Evolutionary conservation across 1,140 invertebrate species (phyloP).

Genomic region (Pseudomyrmex flavicornis): DNA sequence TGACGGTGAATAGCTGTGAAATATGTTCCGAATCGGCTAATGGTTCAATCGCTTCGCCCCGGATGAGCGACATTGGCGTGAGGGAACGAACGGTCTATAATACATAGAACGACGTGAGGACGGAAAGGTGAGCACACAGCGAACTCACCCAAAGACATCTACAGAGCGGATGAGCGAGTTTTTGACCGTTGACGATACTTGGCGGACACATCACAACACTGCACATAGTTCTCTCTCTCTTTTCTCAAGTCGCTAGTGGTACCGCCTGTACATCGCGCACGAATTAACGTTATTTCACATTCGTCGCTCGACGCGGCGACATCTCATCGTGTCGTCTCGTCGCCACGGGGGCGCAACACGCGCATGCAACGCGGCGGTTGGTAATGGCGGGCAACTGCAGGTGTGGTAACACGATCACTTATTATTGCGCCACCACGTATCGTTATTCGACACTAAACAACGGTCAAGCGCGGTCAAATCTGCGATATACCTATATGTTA

Average conservation of each 20-base stretch:
- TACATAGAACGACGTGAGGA: too few relatives aligned
- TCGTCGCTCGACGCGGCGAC: slow-evolving; percentile 39
- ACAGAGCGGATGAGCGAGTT: slow-evolving; percentile 69
- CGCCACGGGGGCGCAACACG: too few relatives aligned
- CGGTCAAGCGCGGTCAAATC: too few relatives aligned
- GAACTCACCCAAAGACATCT: slow-evolving; percentile 79
- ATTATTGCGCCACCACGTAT: too few relatives aligned
- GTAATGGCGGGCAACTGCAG: too few relatives aligned
- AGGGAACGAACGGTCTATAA: background rate
- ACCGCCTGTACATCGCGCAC: slow-evolving; percentile 38
- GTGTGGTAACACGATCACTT: too few relatives aligned
- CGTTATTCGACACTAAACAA: too few relatives aligned
- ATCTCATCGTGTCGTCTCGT: slow-evolving; percentile 56
- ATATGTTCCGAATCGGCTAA: background rate
- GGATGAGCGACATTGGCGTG: slow-evolving; percentile 2
- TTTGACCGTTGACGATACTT: slow-evolving; percentile 57
- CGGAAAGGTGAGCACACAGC: background rate
- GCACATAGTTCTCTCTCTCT: slow-evolving; percentile 54
- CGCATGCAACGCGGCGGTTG: too few relatives aligned
- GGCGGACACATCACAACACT: slow-evolving; percentile 70
- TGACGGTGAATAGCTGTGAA: background rate
- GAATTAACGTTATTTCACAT: slow-evolving; percentile 58
- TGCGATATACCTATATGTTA: too few relatives aligned
- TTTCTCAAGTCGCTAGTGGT: slow-evolving; percentile 20
- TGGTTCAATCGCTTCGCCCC: slow-evolving; percentile 21